Percentiles rank a stretch among this genome's conserved stretches.
Evolutionary conservation across 2,888 invertebrate genomes (phyloP).

Genomic region (Ennomos erosarius): DNA sequence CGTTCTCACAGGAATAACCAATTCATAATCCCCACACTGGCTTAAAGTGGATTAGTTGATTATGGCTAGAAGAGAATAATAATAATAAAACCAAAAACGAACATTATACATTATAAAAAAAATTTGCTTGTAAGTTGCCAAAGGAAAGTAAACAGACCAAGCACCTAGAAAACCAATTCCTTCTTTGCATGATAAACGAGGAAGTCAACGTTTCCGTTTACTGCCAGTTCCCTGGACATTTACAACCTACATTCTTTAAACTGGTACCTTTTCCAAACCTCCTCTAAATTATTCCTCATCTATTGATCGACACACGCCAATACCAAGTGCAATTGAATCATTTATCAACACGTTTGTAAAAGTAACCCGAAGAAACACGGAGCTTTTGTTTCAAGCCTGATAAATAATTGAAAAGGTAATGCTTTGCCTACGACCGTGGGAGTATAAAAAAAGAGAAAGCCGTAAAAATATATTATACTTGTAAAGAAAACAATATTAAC

Average conservation of each 20-base stretch:
- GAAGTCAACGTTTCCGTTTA: too few relatives aligned
- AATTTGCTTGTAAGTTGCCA: too few relatives aligned
- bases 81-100: too few relatives aligned
- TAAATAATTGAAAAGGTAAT: slow-evolving; percentile 23
- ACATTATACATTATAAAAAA: too few relatives aligned
- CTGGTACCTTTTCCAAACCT: slow-evolving; percentile 29
- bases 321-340: slow-evolving; percentile 46
- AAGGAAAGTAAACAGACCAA: too few relatives aligned
- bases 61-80: too few relatives aligned
- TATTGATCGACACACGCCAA: slow-evolving; percentile 35
- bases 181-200: background rate
- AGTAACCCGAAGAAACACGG: slow-evolving; percentile 26
- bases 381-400: slow-evolving; percentile 21
- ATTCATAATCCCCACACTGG: too few relatives aligned
- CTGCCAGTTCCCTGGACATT: background rate
- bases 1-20: too few relatives aligned
- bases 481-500: background rate
- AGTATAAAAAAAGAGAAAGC: background rate
- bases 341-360: slow-evolving; percentile 47
- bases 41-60: too few relatives aligned
- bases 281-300: slow-evolving; percentile 33
- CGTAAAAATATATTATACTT: background rate
- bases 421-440: slow-evolving; percentile 5
- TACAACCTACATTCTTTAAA: slow-evolving; percentile 19
- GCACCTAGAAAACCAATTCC: background rate